Conservation (phyloP, 2,113 vertebrate species). For the Antechinus stuartii region DNA sequence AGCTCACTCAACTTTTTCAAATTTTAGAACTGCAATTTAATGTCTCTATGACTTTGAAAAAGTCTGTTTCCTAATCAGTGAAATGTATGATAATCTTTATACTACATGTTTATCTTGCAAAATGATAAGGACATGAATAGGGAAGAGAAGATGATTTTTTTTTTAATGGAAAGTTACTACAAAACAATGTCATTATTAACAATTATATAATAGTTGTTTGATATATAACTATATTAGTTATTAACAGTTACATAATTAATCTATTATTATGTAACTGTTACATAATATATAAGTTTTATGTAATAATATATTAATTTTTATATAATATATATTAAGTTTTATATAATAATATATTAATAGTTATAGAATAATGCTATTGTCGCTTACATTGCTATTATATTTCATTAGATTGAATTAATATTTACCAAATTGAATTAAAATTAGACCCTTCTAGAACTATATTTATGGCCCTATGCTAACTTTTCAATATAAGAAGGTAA, state of each 20-base stretch:
- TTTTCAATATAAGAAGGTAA: background rate
- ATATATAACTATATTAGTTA: no score
- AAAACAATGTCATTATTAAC: background rate
- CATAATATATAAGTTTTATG: no score
- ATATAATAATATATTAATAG: background rate
- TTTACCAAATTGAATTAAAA: no score
- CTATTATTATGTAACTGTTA: no score
- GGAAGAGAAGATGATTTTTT: background rate
- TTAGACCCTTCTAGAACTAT: background rate
- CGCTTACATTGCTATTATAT: background rate
- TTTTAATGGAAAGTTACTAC: background rate
- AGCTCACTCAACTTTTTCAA: background rate
- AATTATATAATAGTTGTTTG: background rate
- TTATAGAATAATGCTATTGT: background rate
- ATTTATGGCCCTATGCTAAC: background rate
- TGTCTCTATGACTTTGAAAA: background rate
- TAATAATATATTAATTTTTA: no score
- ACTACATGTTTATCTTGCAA: background rate
- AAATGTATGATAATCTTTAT: background rate
- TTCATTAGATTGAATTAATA: slow-evolving; percentile 2
- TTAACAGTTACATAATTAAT: no score
- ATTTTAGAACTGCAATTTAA: background rate
- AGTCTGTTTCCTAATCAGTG: background rate
- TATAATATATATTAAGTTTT: no score
- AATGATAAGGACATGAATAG: background rate